Evolutionary conservation across 2,113 vertebrate species (phyloP).

Genomic region (Scopus umbretta): DNA sequence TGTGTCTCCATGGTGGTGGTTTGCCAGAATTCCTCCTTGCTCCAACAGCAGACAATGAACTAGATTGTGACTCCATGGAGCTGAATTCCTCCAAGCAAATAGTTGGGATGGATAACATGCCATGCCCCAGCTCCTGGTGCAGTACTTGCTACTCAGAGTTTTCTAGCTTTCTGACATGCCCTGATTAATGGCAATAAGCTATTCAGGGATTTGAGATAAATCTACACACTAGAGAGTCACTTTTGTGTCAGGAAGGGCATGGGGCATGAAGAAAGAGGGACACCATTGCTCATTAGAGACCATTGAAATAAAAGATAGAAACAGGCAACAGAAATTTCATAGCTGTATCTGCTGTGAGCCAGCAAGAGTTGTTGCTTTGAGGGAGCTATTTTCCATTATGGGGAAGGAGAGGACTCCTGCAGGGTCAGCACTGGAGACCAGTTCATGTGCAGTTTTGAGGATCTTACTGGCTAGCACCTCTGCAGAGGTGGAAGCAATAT

Average conservation of each 20-base stretch:
- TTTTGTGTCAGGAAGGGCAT: not conserved
- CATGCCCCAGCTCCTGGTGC: not conserved
- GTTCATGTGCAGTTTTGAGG: not conserved
- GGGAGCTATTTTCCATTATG: not conserved
- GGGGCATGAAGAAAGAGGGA: not conserved
- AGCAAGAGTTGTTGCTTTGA: not conserved
- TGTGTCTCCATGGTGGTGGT: not conserved
- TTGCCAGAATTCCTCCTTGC: constrained; percentile 2
- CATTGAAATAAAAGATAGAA: not conserved
- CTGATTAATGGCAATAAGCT: not conserved
- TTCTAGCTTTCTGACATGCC: not conserved
- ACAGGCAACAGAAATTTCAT: not conserved
- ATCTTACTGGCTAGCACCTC: not conserved
- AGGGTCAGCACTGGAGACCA: not conserved
- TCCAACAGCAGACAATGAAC: constrained; percentile 2
- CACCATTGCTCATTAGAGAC: not conserved
- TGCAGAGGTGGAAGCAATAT: not conserved
- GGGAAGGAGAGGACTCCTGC: not conserved
- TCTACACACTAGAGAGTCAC: not conserved
- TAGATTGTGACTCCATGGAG: constrained; percentile 1
- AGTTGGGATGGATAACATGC: not conserved
- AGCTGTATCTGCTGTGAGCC: not conserved
- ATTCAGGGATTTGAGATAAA: not conserved
- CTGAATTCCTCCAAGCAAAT: constrained; percentile 23
- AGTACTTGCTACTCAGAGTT: not conserved